phyloP scores from a whole-genome alignment of 2,797 vertebrate species.

The Molothrus aeneus region DNA sequence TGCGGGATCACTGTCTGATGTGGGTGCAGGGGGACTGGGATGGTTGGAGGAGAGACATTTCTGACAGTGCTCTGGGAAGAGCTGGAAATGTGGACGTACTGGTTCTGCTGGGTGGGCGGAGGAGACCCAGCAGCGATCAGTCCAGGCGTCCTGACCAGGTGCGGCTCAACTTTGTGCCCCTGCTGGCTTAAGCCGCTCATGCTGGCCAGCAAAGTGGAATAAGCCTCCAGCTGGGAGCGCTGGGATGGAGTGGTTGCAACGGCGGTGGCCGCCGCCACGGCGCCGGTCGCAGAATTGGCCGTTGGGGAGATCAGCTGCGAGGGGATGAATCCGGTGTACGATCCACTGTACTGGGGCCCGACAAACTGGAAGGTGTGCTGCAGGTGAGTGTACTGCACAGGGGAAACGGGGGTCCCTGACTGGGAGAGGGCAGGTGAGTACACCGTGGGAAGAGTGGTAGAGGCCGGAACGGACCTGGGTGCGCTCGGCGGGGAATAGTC shows the following conservation, averaged over 20 bases:
- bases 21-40: slow-evolving; percentile 85
- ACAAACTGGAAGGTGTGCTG: slow-evolving; percentile 94
- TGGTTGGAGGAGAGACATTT: slow-evolving; percentile 83
- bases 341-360: slow-evolving; percentile 85
- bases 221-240: slow-evolving; percentile 89
- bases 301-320: slow-evolving; percentile 90
- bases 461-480: slow-evolving; percentile 79
- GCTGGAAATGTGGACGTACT: slow-evolving; percentile 88
- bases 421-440: slow-evolving; percentile 88
- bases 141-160: slow-evolving; percentile 78
- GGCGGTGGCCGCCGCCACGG: slow-evolving; percentile 73
- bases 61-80: slow-evolving; percentile 85
- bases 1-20: slow-evolving; percentile 91
- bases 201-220: slow-evolving; percentile 86
- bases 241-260: slow-evolving; percentile 82
- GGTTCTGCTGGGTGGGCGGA: slow-evolving; percentile 81
- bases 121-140: slow-evolving; percentile 83
- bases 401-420: slow-evolving; percentile 80
- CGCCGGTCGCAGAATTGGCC: slow-evolving; percentile 76
- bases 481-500: slow-evolving; percentile 84
- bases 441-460: slow-evolving; percentile 85
- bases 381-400: slow-evolving; percentile 92
- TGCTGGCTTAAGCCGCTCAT: slow-evolving; percentile 82
- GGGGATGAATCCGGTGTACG: slow-evolving; percentile 92
- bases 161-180: slow-evolving; percentile 83